Evolutionary conservation across 2,113 vertebrate species (phyloP).

Genomic region (Upupa epops): DNA sequence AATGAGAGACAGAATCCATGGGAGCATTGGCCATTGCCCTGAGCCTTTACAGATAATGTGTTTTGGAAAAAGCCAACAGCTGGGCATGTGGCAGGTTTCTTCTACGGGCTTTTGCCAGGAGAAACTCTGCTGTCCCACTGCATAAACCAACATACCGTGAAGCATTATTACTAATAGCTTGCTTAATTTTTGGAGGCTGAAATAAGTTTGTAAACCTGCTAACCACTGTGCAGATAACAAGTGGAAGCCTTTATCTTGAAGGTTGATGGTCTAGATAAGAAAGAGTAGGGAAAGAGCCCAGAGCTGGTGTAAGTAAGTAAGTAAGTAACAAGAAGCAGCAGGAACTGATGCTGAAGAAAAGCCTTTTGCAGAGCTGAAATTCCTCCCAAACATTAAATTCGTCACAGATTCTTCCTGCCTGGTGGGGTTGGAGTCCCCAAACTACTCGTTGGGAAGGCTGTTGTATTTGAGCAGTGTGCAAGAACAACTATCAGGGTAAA

Average conservation of each 20-base stretch:
- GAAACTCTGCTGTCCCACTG: not conserved
- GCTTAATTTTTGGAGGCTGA: not conserved
- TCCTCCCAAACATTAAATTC: not conserved
- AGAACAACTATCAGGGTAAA: not conserved
- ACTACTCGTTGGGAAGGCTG: not conserved
- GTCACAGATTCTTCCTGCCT: not conserved
- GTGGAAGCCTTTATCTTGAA: not conserved
- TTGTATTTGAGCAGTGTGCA: not conserved
- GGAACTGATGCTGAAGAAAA: not conserved
- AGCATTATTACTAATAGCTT: not conserved
- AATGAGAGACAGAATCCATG: not conserved
- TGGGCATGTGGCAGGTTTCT: not conserved
- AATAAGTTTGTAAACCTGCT: not conserved
- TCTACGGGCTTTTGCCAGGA: not conserved
- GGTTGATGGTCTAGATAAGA: not conserved
- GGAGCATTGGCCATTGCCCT: not conserved
- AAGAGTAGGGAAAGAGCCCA: not conserved
- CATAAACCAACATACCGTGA: not conserved
- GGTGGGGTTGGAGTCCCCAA: not conserved
- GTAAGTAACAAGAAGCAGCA: not conserved
- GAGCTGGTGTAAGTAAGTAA: not conserved
- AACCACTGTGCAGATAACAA: not conserved
- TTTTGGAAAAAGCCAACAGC: not conserved
- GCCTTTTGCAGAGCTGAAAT: not conserved
- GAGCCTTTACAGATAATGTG: not conserved